These are phyloP conservation scores for Brachirus orientalis DNA, from an alignment of 2,113 vertebrate genomes.

Conservation along the genomic window DNA sequence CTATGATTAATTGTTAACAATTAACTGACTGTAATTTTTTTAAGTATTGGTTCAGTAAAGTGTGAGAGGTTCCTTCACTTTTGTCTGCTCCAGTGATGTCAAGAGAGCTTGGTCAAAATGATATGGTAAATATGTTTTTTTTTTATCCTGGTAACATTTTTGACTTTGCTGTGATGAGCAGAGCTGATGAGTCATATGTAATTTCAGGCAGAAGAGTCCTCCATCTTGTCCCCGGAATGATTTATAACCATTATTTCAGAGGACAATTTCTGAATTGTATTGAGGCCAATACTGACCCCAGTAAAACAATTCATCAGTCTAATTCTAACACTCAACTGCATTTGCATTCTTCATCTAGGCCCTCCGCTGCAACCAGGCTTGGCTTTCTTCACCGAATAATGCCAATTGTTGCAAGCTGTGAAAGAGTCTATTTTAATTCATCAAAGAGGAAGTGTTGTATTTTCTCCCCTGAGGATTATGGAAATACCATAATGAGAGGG, in stretches of 20 bases:
- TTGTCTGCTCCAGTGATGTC: no score
- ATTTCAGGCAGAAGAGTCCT: neutral
- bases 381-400: conserved; percentile 64
- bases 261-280: conserved; percentile 37
- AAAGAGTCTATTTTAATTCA: conserved; percentile 63
- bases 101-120: no score
- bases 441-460: conserved; percentile 51
- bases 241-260: conserved; percentile 31
- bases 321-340: conserved; percentile 58
- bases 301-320: conserved; percentile 58
- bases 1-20: no score
- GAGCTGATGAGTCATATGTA: neutral
- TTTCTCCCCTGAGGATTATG: conserved; percentile 64
- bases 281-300: conserved; percentile 19
- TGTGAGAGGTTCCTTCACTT: no score
- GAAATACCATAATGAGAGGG: conserved; percentile 52
- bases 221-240: neutral
- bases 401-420: conserved; percentile 60
- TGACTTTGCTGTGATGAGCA: neutral
- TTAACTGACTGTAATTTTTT: no score
- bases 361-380: conserved; percentile 51
- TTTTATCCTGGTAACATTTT: no score
- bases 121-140: no score
- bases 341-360: conserved; percentile 65
- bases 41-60: no score